Evolutionary conservation across 2,888 invertebrate genomes (phyloP), one percentile per base, ranked within the genome.

Genomic region (Yponomeuta malinellus): DNA sequence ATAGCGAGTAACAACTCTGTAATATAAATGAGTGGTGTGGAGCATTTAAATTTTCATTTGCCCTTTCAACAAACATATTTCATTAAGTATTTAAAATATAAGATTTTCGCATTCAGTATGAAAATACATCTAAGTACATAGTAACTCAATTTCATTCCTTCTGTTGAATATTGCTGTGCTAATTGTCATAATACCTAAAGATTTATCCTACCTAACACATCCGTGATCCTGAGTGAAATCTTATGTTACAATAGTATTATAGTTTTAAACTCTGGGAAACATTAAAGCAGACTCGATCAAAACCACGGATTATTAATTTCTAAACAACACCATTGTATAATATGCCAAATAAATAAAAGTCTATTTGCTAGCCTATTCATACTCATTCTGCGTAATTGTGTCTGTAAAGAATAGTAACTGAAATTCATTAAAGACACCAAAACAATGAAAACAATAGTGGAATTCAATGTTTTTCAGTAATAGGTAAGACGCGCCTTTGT

Each of bases 321-420:
- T 59, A 59, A 59, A 59, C 52, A 59, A 59, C 52, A 59, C 52
- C 52, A 59, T 59, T 59, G 52, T 59, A 59, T 59, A 59, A 59
- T 4, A 59, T 6, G 12, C 15, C 15, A 12, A 59, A 59, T 59
- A 59, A 59, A 59, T 59, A 59, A 59, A 59, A 1, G 9, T 8
- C 9, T 43, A 43, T 2, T 37, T 5, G 37, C 37, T 37, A 43
- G 6, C 8, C 43, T 43, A 43, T 43, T 43, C 43, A 43, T 43
- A 43, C 9, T 43, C 43, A 43, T 43, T 43, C 43, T 43, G 5
- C 9, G 43, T 43, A 43, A 43, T 43, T 43, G 43, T 43, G 43
- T 43, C 6, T 43, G 43, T 8, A 43, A 8, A 43, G 43, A 43
- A 43, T 43, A 43, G 43, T 4, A 37, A 8, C 43, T 8, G 5